Percentiles rank a stretch among this genome's conserved stretches.
These are phyloP conservation scores for Carollia perspicillata DNA, from an alignment of 2,113 vertebrate genomes.

Conservation along the genomic window DNA sequence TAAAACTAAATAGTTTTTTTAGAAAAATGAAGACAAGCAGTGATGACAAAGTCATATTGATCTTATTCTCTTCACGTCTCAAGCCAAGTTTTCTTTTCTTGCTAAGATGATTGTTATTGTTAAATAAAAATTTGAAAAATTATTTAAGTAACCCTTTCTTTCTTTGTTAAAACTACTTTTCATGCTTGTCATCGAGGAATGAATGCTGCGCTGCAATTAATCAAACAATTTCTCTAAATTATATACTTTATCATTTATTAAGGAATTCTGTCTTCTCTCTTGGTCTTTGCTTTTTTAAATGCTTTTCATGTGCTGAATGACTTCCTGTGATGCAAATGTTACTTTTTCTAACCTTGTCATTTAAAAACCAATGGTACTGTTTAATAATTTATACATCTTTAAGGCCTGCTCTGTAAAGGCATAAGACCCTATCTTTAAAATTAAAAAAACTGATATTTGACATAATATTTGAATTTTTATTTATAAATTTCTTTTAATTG, in stretches of 20 bases:
- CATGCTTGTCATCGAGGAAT: constrained; percentile 72
- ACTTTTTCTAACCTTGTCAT: constrained; percentile 69
- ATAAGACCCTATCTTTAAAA: background rate
- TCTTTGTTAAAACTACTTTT: constrained; percentile 56
- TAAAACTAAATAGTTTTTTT: constrained; percentile 32
- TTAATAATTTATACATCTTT: constrained; percentile 68
- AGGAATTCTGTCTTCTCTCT: constrained; percentile 51
- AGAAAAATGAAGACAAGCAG: constrained; percentile 67
- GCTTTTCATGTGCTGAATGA: constrained; percentile 73
- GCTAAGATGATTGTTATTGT: constrained; percentile 48
- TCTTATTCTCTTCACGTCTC: constrained; percentile 65
- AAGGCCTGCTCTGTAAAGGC: constrained; percentile 22
- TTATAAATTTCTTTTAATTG: constrained; percentile 34
- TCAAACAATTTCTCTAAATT: constrained; percentile 70
- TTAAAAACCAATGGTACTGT: constrained; percentile 72
- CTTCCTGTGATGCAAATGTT: constrained; percentile 64
- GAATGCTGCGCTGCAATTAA: constrained; percentile 75
- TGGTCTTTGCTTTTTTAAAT: constrained; percentile 73
- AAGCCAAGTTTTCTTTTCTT: constrained; percentile 69
- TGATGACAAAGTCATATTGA: constrained; percentile 60
- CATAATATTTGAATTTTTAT: background rate
- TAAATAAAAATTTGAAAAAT: constrained; percentile 52
- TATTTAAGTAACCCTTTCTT: constrained; percentile 61
- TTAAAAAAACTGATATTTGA: background rate
- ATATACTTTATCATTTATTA: constrained; percentile 61